Conservation (phyloP, 2,797 vertebrate species). For the Poecilia gillii region DNA sequence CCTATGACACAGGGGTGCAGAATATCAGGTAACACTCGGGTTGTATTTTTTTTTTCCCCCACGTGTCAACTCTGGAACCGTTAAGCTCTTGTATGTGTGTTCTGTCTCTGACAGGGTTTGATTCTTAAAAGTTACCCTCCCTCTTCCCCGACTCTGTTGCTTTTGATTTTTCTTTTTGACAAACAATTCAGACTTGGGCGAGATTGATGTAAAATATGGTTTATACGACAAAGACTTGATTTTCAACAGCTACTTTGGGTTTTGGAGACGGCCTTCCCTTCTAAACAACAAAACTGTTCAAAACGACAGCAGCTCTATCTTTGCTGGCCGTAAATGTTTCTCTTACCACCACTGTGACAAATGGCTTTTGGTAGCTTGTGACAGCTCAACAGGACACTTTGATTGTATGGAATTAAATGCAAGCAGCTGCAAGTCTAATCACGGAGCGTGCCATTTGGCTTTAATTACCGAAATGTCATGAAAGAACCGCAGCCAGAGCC, state of each 20-base stretch:
- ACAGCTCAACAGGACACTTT: constrained; percentile 69
- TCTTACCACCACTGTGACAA: constrained; percentile 73
- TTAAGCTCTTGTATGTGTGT: constrained; percentile 56
- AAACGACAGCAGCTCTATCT: constrained; percentile 54
- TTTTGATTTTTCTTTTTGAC: constrained; percentile 32
- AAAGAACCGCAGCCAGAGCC: constrained; percentile 53
- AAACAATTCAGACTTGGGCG: constrained; percentile 33
- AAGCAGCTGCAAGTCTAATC: constrained; percentile 66
- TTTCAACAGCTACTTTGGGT: constrained; percentile 21
- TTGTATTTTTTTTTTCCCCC: constrained; percentile 48
- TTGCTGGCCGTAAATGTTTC: constrained; percentile 52
- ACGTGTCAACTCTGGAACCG: constrained; percentile 70
- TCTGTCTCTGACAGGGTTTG: constrained; percentile 51
- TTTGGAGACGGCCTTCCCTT: constrained; percentile 33
- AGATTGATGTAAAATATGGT: constrained; percentile 31
- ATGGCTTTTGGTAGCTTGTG: constrained; percentile 69
- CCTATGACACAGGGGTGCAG: constrained; percentile 73
- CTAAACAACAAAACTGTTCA: constrained; percentile 25
- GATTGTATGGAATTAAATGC: constrained; percentile 72
- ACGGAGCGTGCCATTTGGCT: constrained; percentile 71
- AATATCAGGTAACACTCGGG: constrained; percentile 75
- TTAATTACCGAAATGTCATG: constrained; percentile 76
- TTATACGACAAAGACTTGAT: constrained; percentile 29
- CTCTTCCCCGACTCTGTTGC: constrained; percentile 29
- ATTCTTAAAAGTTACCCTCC: constrained; percentile 28